Conservation (phyloP, 30 jellyfish, hydroid and myxozoan species). For the Sanderia malayensis region DNA sequence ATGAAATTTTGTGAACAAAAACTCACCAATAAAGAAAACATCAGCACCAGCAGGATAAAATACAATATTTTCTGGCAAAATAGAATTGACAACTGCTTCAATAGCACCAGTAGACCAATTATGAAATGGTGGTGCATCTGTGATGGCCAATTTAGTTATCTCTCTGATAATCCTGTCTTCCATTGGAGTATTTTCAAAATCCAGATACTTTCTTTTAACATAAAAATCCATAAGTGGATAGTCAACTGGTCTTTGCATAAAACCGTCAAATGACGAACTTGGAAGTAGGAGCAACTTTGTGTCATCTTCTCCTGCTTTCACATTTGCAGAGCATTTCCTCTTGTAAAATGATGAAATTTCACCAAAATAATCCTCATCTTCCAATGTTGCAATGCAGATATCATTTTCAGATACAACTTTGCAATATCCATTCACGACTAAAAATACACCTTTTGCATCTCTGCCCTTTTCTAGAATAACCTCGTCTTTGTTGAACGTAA, state of each 20-base stretch:
- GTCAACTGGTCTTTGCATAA: constrained; percentile 29
- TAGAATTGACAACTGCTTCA: not conserved
- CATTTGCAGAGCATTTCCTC: constrained; percentile 65
- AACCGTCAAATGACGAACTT: not conserved
- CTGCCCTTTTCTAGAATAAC: constrained; percentile 40
- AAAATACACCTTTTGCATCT: constrained; percentile 42
- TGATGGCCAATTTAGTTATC: not conserved
- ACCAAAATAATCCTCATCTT: constrained; percentile 63
- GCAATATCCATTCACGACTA: constrained; percentile 55
- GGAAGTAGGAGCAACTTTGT: constrained; percentile 40
- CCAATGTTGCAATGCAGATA: constrained; percentile 17
- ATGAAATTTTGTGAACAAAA: too few relatives aligned
- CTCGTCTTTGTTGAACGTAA: constrained; percentile 25
- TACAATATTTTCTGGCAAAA: constrained; percentile 15
- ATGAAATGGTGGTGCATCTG: constrained; percentile 47
- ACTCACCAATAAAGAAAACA: constrained; percentile 40
- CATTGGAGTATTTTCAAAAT: constrained; percentile 23
- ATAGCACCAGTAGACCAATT: constrained; percentile 58
- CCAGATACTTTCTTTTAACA: constrained; percentile 42
- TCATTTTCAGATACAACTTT: constrained; percentile 30
- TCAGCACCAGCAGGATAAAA: constrained; percentile 47
- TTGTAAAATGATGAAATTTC: constrained; percentile 56
- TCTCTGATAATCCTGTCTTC: constrained; percentile 10
- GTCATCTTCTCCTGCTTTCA: constrained; percentile 23
- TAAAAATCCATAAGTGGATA: constrained; percentile 33